Percentiles rank a stretch among this genome's conserved stretches.
phyloP scores from a whole-genome alignment of 2,888 invertebrate genomes.

The Subacronicta megacephala region DNA sequence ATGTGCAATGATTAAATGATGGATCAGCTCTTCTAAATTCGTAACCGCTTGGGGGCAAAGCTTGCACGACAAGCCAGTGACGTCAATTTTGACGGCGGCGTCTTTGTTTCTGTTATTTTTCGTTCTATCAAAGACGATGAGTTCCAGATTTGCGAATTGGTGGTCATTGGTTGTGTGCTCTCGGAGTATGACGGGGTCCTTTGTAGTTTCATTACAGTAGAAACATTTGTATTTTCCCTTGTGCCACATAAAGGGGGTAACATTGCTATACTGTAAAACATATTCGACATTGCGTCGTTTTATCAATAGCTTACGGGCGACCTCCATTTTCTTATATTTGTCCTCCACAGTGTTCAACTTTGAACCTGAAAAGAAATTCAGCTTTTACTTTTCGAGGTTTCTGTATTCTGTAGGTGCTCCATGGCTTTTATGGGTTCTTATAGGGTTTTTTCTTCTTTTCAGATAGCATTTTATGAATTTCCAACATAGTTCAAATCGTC shows the following conservation, averaged over 20 bases:
- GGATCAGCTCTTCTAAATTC: conserved; percentile 79
- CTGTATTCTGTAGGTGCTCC: conserved; percentile 13
- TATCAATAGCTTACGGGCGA: conserved; percentile 75
- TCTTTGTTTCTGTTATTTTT: conserved; percentile 84
- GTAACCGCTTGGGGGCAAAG: conserved; percentile 71
- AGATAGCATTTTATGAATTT: too few relatives aligned
- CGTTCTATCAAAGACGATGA: conserved; percentile 78
- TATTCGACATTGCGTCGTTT: conserved; percentile 84
- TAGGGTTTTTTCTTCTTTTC: neutral
- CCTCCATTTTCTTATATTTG: conserved; percentile 82
- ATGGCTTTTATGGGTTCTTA: conserved; percentile 3
- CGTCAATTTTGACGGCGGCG: conserved; percentile 84
- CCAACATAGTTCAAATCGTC: conserved; percentile 3
- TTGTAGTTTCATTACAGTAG: conserved; percentile 80
- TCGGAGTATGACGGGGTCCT: conserved; percentile 73
- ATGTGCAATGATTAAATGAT: conserved; percentile 83
- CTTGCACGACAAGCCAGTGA: conserved; percentile 77
- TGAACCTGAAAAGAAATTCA: conserved; percentile 82
- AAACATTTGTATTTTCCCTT: conserved; percentile 83
- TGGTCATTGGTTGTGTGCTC: conserved; percentile 76
- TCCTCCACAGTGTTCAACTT: conserved; percentile 79
- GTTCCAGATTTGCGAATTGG: conserved; percentile 77
- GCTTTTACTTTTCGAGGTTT: conserved; percentile 61
- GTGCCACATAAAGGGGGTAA: conserved; percentile 84
- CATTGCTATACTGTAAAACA: conserved; percentile 81